Conservation (phyloP, 2,113 vertebrate species). For the Gymnobelideus leadbeateri region DNA sequence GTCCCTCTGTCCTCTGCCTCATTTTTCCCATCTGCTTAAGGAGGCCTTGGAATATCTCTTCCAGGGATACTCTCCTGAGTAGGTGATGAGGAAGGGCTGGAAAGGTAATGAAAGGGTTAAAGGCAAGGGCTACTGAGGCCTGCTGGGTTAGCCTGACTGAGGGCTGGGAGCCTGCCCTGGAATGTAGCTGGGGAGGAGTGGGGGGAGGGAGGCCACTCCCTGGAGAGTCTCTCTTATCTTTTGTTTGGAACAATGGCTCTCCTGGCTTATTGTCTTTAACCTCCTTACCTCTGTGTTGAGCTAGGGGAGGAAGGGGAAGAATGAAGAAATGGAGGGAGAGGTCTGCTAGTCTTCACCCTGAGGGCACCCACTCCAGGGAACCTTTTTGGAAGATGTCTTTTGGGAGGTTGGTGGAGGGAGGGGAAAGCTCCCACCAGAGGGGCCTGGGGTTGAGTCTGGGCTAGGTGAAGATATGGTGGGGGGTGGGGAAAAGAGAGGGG, state of each 20-base stretch:
- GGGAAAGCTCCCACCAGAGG: not conserved
- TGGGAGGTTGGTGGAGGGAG: not conserved
- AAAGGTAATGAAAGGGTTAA: not conserved
- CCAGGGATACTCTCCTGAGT: not conserved
- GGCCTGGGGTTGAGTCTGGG: not conserved
- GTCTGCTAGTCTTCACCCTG: constrained; percentile 17
- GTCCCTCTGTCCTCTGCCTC: not conserved
- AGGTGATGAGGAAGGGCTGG: not conserved
- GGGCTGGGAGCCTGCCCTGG: constrained; percentile 35
- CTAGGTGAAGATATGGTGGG: not conserved
- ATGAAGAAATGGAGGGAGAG: constrained; percentile 48
- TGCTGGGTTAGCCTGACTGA: not conserved
- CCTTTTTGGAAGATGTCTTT: not conserved
- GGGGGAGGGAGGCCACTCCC: constrained; percentile 39
- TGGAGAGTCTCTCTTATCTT: constrained; percentile 68
- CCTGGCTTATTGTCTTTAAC: constrained; percentile 77
- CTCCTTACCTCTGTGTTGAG: constrained; percentile 42
- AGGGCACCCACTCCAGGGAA: not conserved
- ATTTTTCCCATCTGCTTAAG: not conserved
- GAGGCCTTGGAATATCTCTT: not conserved
- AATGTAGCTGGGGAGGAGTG: constrained; percentile 40
- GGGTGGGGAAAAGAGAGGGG: not conserved
- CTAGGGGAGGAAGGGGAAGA: constrained; percentile 51
- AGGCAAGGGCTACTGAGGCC: not conserved
- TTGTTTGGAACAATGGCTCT: constrained; percentile 76